Base-by-base conservation (phyloP, 2,888 invertebrate genomes). In the Augochlorella aurata region DNA sequence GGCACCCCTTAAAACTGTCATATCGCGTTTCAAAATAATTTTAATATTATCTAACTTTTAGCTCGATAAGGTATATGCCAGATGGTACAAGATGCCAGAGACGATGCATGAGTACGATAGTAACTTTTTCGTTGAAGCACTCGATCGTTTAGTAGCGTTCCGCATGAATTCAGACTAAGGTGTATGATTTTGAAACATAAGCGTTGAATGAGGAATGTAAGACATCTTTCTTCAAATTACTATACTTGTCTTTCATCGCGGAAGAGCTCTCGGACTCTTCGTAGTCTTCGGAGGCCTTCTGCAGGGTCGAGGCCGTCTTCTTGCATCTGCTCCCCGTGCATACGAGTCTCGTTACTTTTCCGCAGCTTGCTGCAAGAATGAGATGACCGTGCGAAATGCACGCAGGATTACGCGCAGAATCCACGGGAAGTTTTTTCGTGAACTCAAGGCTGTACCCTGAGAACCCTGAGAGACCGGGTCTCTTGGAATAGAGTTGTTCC, bases 241-340 rank as follows among this genome's bases (percentile, higher is more conserved):
- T 54, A 75, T 45, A 79, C 75, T 75, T 71, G 73, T 76, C 81
- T 83, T 79, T 85, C 83, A 81, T 87, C 77, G 85, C 81, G 74
- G 84, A 84, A 84, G 79, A 84, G 77, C 79, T 38, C 83, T 76
- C 73, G 71, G 74, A 38, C 5, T 38, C 38, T 82, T 66, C 70
- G 63, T 54, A 38, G 38, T 7, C 2, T 38, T 38, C 38, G 38
- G 38, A 38, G 4, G 38, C 38, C 38, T 54, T 29, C 21, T 65
- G 54, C 61, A 18, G 29, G 82, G 69, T 49, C 81, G 66, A 81
- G 77, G 65, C 54, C 77, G 78, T 72, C 77, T 68, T 70, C 78
- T 74, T 72, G 83, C 72, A 69, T 77, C 76, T 58, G 78, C 72
- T 10, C 50, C 78, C 21, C 45, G 44, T 65, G 63, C 54, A 50